A percentile compares a stretch with the other conserved stretches of the same genome.
Evolutionary conservation across 2,113 vertebrate genomes (phyloP).

Genomic region (Phylloscopus trochiloides): DNA sequence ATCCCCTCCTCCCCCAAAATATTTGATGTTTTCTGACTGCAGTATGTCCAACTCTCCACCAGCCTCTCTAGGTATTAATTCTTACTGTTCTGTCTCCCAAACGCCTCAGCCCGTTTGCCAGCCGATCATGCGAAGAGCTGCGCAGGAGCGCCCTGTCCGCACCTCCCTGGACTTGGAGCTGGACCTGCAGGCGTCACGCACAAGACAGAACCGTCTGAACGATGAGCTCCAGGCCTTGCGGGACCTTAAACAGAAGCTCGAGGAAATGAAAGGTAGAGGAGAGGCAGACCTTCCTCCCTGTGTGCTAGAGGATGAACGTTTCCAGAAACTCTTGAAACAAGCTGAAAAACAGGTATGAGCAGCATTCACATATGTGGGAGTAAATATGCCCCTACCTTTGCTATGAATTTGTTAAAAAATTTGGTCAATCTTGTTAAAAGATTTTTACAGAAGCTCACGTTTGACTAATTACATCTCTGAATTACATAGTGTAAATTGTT

Average conservation of each 20-base stretch:
- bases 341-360: constrained; percentile 79
- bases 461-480: background rate
- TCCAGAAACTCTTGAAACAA: constrained; percentile 80
- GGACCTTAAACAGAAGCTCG: constrained; percentile 75
- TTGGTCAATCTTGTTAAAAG: fast-evolving
- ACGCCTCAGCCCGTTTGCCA: constrained; percentile 73
- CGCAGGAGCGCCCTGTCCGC: constrained; percentile 58
- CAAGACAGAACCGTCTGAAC: constrained; percentile 78
- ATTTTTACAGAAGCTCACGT: background rate
- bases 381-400: background rate
- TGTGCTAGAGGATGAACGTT: constrained; percentile 78
- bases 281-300: constrained; percentile 74
- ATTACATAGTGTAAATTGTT: background rate
- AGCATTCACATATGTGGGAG: background rate
- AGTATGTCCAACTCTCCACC: background rate
- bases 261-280: constrained; percentile 76
- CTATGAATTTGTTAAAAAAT: background rate
- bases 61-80: background rate
- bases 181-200: constrained; percentile 83
- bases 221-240: constrained; percentile 80
- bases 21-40: background rate
- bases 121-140: constrained; percentile 49
- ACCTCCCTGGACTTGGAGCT: constrained; percentile 86
- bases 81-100: background rate
- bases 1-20: background rate